Base-by-base conservation (phyloP, 2,888 invertebrate species). In the Brachynemurus nebulosus region DNA sequence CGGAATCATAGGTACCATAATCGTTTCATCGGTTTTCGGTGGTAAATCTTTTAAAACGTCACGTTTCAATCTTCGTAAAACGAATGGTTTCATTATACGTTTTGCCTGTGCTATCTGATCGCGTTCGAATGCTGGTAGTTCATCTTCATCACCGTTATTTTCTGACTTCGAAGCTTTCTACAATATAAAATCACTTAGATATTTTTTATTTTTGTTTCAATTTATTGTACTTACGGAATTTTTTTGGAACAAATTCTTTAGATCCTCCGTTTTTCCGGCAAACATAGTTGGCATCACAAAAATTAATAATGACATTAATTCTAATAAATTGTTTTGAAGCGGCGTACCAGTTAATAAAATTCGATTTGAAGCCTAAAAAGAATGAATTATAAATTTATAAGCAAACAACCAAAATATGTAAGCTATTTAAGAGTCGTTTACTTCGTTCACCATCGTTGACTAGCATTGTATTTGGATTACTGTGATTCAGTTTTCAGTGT, bases 281-380 rank as follows among this genome's bases (percentile, higher is more conserved):
- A 96, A 95, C 69, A 95, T 80, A 53, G 90, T 80, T 0, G 95
- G 95, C 92, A 96, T 93, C 19, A 95, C 90, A 63, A 97, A 97
- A 56, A 89, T 86, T 16, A 97, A 70, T 27, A 97, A 67, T 0
- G 95, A 95, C 85, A 97, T 95, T 50, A 97, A 68, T 64, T 97
- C 96, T 36, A 96, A 64, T 25, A 97, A 69, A 64, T 95, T 96
- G 67, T 97, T 97, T 65, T 97, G 96, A 3, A 97, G 68, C 0
- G 96, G 96, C 0, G 96, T 97, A 2, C 96, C 97, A 0, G 96
- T 97, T 17, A 97, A 66, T 9, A 97, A 69, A 25, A 96, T 76
- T 23, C 95, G 76, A 61, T 85, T 80, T 55, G 81, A 76, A 0
- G 92, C 88, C 81, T 85, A 62, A 12, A 67, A 66, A 52, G 41